Evolutionary conservation across 1,140 invertebrate genomes (phyloP).

Genomic region (Hestina assimilis): DNA sequence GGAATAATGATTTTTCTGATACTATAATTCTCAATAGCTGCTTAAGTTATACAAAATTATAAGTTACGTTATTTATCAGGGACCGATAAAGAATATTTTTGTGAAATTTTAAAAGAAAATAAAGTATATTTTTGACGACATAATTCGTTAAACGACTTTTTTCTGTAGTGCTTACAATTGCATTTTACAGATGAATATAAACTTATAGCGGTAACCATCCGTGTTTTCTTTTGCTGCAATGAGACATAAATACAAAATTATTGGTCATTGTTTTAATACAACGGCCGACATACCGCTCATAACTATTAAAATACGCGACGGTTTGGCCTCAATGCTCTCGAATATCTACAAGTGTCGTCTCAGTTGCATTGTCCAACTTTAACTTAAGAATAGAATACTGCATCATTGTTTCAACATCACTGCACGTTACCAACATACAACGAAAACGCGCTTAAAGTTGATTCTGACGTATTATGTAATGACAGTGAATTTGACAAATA

Average conservation of each 20-base stretch:
- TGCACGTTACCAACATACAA: constrained; percentile 5
- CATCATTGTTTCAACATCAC: constrained; percentile 24
- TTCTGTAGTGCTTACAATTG: too few relatives aligned
- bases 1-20: not conserved
- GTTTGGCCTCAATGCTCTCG: constrained; percentile 53
- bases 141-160: too few relatives aligned
- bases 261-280: constrained; percentile 72
- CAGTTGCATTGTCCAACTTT: constrained; percentile 36
- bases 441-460: constrained; percentile 15
- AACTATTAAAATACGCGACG: constrained; percentile 67
- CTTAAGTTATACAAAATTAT: too few relatives aligned
- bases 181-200: constrained; percentile 13
- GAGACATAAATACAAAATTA: constrained; percentile 70
- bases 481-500: constrained; percentile 6
- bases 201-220: constrained; percentile 31
- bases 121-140: not conserved
- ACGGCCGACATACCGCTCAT: constrained; percentile 45
- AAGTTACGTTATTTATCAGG: too few relatives aligned
- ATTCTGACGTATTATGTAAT: not conserved
- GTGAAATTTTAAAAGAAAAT: too few relatives aligned
- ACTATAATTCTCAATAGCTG: not conserved
- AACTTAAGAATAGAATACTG: constrained; percentile 23
- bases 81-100: too few relatives aligned
- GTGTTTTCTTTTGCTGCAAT: constrained; percentile 46
- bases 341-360: constrained; percentile 45